Conservation (phyloP, 2,113 vertebrate species). For the Ochotona curzoniae region DNA sequence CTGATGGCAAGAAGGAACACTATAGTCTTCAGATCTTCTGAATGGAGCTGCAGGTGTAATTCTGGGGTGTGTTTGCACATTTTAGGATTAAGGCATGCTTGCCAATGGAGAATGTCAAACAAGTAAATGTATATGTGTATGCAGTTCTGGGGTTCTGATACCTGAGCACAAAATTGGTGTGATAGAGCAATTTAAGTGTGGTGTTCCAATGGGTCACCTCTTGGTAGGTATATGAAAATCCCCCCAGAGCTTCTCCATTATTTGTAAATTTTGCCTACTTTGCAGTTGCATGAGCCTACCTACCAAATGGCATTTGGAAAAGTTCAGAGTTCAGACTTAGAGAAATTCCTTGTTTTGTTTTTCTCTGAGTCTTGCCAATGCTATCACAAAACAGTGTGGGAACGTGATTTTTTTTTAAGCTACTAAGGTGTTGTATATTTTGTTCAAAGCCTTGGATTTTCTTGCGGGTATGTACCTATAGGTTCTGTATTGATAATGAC, state of each 20-base stretch:
- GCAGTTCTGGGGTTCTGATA: not conserved
- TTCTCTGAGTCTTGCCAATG: not conserved
- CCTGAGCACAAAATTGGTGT: not conserved
- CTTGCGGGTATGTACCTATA: not conserved
- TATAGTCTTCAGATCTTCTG: slow-evolving; percentile 5
- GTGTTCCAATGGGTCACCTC: not conserved
- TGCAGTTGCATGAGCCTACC: not conserved
- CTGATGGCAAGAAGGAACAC: not conserved
- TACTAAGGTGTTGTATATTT: slow-evolving; percentile 42
- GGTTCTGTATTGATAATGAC: not conserved
- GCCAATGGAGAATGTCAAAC: not conserved
- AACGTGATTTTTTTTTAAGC: not conserved
- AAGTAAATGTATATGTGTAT: not conserved
- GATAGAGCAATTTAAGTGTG: slow-evolving; percentile 13
- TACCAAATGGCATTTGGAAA: not conserved
- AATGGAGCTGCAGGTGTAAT: slow-evolving; percentile 7
- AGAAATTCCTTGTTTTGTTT: not conserved
- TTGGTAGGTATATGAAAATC: slow-evolving; percentile 1
- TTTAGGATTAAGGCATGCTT: slow-evolving; percentile 23
- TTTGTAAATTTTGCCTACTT: slow-evolving; percentile 22
- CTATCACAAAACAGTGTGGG: not conserved
- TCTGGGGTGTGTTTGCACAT: slow-evolving; percentile 26
- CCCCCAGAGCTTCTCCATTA: not conserved
- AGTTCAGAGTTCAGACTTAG: slow-evolving; percentile 33
- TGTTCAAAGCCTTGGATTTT: not conserved